Evolutionary conservation across 2,888 invertebrate genomes (phyloP), one percentile per base, ranked within the genome.

Genomic region (Calameuta filiformis): DNA sequence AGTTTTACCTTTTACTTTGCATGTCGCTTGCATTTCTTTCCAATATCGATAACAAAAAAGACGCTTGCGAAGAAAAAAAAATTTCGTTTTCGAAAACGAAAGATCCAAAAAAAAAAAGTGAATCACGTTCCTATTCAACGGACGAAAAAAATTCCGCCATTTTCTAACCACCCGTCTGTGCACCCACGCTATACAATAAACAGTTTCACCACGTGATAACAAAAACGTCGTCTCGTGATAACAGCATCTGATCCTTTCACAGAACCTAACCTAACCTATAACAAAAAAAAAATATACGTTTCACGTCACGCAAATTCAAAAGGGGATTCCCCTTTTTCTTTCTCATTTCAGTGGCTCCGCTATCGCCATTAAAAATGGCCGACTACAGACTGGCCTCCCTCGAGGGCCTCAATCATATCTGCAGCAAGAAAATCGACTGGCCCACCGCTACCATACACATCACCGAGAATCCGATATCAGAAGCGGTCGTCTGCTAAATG

Each of bases 401-500:
- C 88, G 94, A 94, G 86, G 93, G 93, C 89, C 92, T 94, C 86
- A 92, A 90, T 84, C 90, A 91, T 83, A 88, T 91, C 83, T 91
- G 91, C 87, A 89, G 89, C 86, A 91, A 91, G 91, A 90, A 92
- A 87, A 87, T 93, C 90, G 93, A 92, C 86, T 92, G 92, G 89
- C 92, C 92, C 87, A 93, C 94, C 86, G 94, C 95, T 82, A 94
- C 95, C 88, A 96, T 96, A 90, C 95, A 95, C 92, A 96, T 96
- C 92, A 96, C 95, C 79, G 96, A 96, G 92, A 96, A 96, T 91
- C 96, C 96, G 77, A 95, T 96, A 91, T 95, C 95, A 81, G 94
- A 94, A 86, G 95, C 95, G 74, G 94, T 95, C 85, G 95, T 94
- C 88, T 96, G 95, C 92, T 96, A 95, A 94, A 90, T 83, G 79